These are phyloP conservation scores for Phrynocephalus forsythii DNA, from an alignment of 2,797 vertebrate species.

Conservation along the genomic window DNA sequence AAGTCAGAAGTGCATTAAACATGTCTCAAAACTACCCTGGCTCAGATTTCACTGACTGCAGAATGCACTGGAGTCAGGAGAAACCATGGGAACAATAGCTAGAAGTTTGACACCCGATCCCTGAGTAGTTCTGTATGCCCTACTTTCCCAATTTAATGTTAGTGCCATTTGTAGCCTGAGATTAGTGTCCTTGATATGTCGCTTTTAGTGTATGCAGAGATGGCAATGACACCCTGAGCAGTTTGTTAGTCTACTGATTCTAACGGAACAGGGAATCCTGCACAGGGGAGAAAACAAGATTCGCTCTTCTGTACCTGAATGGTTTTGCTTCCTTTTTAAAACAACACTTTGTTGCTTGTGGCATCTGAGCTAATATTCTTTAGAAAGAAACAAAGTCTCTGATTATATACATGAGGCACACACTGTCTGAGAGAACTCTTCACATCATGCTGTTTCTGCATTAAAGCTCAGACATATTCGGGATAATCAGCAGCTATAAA, in stretches of 20 bases:
- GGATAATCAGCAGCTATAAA: conserved; percentile 86
- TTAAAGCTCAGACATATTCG: conserved; percentile 77
- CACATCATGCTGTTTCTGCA: conserved; percentile 79
- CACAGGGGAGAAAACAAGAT: neutral
- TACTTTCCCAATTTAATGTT: conserved; percentile 33
- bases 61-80: neutral
- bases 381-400: conserved; percentile 87
- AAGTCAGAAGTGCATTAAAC: neutral
- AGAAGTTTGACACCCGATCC: neutral
- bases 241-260: conserved; percentile 47
- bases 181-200: conserved; percentile 58
- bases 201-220: conserved; percentile 35
- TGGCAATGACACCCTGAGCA: conserved; percentile 49
- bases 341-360: conserved; percentile 57
- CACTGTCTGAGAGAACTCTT: conserved; percentile 86
- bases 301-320: conserved; percentile 62
- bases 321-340: conserved; percentile 27
- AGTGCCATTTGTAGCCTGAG: neutral
- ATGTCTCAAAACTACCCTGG: neutral
- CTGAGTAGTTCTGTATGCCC: conserved; percentile 13
- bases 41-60: neutral
- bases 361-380: conserved; percentile 82
- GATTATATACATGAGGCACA: conserved; percentile 88
- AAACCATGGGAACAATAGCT: neutral
- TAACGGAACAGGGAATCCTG: conserved; percentile 19